Percentiles rank a stretch among this genome's conserved stretches.
These are phyloP conservation scores for Andrena bicolor DNA, from an alignment of 2,888 invertebrate genomes.

Conservation along the genomic window DNA sequence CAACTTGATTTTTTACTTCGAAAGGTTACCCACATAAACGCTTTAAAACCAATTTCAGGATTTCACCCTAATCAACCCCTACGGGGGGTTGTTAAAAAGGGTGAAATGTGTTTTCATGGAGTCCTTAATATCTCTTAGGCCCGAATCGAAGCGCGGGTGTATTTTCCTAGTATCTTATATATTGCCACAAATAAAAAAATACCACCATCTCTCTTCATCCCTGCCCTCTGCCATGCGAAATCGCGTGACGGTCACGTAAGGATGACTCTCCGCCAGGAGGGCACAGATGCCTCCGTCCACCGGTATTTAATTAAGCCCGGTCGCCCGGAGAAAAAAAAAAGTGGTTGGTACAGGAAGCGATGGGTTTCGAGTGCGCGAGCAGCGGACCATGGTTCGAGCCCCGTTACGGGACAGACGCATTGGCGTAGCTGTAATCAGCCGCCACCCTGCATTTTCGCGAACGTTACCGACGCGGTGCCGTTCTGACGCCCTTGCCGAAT, in stretches of 20 bases:
- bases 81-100: too few species aligned
- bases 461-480: neutral
- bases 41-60: too few species aligned
- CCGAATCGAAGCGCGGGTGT: too few species aligned
- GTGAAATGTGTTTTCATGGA: too few species aligned
- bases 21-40: too few species aligned
- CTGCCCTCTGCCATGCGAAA: slow-evolving; percentile 32
- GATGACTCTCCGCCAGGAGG: slow-evolving; percentile 26
- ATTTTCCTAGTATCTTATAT: too few species aligned
- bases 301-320: slow-evolving; percentile 72
- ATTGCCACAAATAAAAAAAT: too few species aligned
- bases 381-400: slow-evolving; percentile 66
- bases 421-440: slow-evolving; percentile 65
- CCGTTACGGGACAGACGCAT: slow-evolving; percentile 72
- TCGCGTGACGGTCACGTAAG: slow-evolving; percentile 39
- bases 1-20: too few species aligned
- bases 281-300: slow-evolving; percentile 48
- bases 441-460: slow-evolving; percentile 4
- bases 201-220: neutral
- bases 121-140: too few species aligned
- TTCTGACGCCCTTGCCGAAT: slow-evolving; percentile 48
- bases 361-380: slow-evolving; percentile 72
- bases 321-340: slow-evolving; percentile 67
- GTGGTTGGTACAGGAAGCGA: slow-evolving; percentile 74
- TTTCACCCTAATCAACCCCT: too few species aligned